Evolutionary conservation across 1,140 invertebrate species (phyloP).

Genomic region (Zaprionus ornatus): DNA sequence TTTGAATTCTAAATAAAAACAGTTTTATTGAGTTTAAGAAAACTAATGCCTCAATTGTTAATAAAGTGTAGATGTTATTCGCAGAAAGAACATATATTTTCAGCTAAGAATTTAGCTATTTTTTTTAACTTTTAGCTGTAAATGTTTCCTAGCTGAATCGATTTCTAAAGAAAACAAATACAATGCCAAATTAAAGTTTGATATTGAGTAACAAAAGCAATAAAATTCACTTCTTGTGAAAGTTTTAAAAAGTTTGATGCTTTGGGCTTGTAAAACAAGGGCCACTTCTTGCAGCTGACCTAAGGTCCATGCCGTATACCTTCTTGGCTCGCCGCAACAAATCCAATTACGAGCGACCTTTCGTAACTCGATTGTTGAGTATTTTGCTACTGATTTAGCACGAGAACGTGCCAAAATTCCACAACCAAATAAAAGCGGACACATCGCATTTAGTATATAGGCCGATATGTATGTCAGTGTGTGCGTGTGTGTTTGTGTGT

Average conservation of each 20-base stretch:
- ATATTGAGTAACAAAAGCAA: not conserved
- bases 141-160: too few species aligned
- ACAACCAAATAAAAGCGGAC: not conserved
- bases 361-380: not conserved
- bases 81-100: too few species aligned
- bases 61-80: too few species aligned
- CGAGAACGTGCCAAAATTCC: slow-evolving; percentile 26
- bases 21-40: too few species aligned
- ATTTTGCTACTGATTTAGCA: not conserved
- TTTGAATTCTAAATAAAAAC: too few species aligned
- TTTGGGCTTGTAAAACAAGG: not conserved
- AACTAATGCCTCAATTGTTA: too few species aligned
- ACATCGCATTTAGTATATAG: not conserved
- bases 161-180: too few species aligned
- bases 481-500: not conserved
- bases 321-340: not conserved
- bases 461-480: not conserved
- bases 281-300: not conserved
- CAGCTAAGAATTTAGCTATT: too few species aligned
- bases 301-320: not conserved
- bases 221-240: not conserved
- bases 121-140: too few species aligned
- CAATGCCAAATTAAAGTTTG: not conserved
- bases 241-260: not conserved
- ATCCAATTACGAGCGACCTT: slow-evolving; percentile 16